Base-by-base conservation (phyloP, 92 coral and sea anemone species). In the Paramuricea clavata region DNA sequence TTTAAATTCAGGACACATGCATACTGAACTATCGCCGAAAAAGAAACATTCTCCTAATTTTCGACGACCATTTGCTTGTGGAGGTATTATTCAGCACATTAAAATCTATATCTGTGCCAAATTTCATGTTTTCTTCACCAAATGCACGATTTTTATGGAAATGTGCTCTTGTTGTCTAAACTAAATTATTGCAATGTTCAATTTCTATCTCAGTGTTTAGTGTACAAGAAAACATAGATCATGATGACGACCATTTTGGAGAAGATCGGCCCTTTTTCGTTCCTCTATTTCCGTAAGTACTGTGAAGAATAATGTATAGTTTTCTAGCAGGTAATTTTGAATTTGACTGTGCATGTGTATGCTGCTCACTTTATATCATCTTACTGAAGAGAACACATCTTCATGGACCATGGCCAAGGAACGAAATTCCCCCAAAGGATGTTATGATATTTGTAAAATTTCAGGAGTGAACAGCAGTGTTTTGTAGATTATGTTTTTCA, bases 51-150 rank as follows among this genome's bases (percentile, higher is more conserved):
- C 90, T 12, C 62, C 84, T n/a, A 89, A 90, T 6, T 95, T 85
- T 67, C 88, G 98, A 73, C 81, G 98, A 80, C 98, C 98, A 23
- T 94, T 73, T 83, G 98, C 95, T 22, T 95, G 98, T 90, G 98
- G 95, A 79, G 95, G 98, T 95, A 69, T 12, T 39, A 10, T 39
- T 4, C 10, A 39, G 5, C 4, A 10, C 44, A n/a, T n/a, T n/a
- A n/a, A n/a, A n/a, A n/a, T n/a, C n/a, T n/a, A n/a, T n/a, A n/a
- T n/a, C n/a, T n/a, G n/a, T n/a, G n/a, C n/a, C n/a, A n/a, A n/a
- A n/a, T n/a, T n/a, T n/a, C n/a, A n/a, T n/a, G n/a, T n/a, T n/a
- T n/a, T n/a, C 44, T 39, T 39, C 4, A 39, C 44, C 10, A 39
- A 4, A 39, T 17, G 71, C 21, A 23, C 30, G 32, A 64, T 64